Base-by-base conservation (phyloP, 37 sponge, comb jelly and placozoan species). In the Chondrilla cf. caribensis region DNA sequence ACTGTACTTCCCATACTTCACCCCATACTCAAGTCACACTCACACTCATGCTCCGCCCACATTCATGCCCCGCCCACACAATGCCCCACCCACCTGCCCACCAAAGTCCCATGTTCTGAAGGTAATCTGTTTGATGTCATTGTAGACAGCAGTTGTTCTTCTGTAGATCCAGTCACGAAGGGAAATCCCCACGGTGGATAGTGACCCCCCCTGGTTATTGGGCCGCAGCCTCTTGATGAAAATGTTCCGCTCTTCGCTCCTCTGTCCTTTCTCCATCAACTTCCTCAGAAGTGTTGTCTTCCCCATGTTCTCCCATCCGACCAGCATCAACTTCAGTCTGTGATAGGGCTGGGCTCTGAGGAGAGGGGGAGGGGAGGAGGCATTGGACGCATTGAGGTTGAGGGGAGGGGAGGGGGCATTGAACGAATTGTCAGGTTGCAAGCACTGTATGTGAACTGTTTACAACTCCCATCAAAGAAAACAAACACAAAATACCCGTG, bases 91-190 rank as follows among this genome's bases (percentile, higher is more conserved):
- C 38, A 92, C 87, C 81, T 96, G 97, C 15, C 97, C 97, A 7
- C 89, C 97, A 77, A 96, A 96, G 68, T 96, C 97, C 97, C 97
- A 96, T 0, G 88, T 91, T 84, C 86, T 90, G 82, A 91, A 96
- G 25, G 91, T 90, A 41, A 96, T 94, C 59, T 71, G 84, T 70
- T 84, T 80, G 24, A 93, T 75, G 70, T 73, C 82, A 54, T 83
- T 67, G 22, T 77, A 47, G 29, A 88, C 83, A n/a, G 38, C 40
- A 3, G 76, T 40, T 47, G 51, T 55, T 70, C 78, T 87, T 58
- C 58, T 92, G 70, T 89, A 93, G 17, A 87, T 87, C 94, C 94
- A 93, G 55, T 93, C 91, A 67, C 92, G 83, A 14, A 93, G 87
- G 41, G 84, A 88, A 33, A 96, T 93, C 0, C 94, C 95, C 54